These are phyloP conservation scores for Lithophane socia DNA, from an alignment of 2,888 invertebrate genomes.

Conservation along the genomic window DNA sequence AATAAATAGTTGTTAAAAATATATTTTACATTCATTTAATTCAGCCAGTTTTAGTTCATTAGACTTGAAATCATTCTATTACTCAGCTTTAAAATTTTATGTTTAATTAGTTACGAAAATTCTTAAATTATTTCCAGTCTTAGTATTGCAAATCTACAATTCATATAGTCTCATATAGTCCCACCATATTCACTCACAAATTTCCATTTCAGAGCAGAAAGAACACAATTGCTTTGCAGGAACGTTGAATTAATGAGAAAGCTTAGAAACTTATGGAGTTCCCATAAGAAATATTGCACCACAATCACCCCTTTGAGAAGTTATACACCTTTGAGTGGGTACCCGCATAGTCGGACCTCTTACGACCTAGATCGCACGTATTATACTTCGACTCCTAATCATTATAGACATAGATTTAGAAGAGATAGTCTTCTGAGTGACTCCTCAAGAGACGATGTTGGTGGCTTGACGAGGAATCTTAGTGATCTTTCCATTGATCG, in stretches of 20 bases:
- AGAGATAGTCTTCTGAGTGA: conserved; percentile 64
- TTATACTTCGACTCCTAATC: conserved; percentile 83
- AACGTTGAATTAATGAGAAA: conserved; percentile 91
- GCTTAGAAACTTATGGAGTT: conserved; percentile 91
- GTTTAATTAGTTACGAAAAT: not conserved
- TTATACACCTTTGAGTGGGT: conserved; percentile 85
- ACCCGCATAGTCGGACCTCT: conserved; percentile 85
- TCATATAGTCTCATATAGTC: conserved; percentile 29
- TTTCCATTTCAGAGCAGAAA: conserved; percentile 91
- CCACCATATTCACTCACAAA: conserved; percentile 63
- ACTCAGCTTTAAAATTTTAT: not conserved
- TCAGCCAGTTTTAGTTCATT: conserved; percentile 29
- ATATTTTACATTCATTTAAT: conserved; percentile 41
- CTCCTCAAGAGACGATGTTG: conserved; percentile 76
- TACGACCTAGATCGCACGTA: conserved; percentile 87
- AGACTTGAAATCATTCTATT: conserved; percentile 19
- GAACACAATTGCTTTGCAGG: conserved; percentile 90
- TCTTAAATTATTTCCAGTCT: conserved; percentile 28
- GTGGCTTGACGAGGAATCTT: conserved; percentile 79
- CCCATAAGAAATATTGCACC: conserved; percentile 91
- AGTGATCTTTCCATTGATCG: conserved; percentile 86
- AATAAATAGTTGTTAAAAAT: conserved; percentile 72
- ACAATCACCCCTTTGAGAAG: conserved; percentile 82
- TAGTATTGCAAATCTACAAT: not conserved
- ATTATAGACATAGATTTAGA: conserved; percentile 84